Evolutionary conservation across 1,140 invertebrate species (phyloP), one percentile per base, ranked within the genome.

Genomic region (Platyscapa corneri): DNA sequence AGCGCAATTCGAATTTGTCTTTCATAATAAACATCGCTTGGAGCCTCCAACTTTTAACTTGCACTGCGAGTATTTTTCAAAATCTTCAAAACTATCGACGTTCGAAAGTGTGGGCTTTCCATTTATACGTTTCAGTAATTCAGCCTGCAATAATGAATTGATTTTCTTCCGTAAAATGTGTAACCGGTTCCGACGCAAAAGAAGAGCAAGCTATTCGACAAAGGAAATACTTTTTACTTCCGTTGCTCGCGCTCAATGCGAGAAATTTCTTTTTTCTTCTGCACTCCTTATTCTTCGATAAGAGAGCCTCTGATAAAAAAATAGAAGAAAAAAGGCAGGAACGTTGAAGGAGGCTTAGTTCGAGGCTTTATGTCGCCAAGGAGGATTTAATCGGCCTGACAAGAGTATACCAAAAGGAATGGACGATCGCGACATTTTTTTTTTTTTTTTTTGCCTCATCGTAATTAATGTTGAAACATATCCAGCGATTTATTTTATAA

Each of bases 401-500:
- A 46, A 46, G 12, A 7, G 42, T 46, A 46, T 46, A 46, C 42
- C 42, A 7, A 12, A 12, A 46, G 42, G 42, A 46, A 46, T 46
- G 42, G 42, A 46, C 42, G 42, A 46, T 46, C 42, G 42, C 42
- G 42, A 12, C 42, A 46, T 46, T 46, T 46, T 46, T 46, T 46
- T 46, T 12, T n/a, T n/a, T n/a, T n/a, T n/a, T n/a, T n/a, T n/a
- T n/a, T n/a, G n/a, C 12, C 42, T 12, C 42, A 46, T 27, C 79
- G 39, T 72, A 53, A 34, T 82, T 72, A 42, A 82, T 82, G 65
- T 65, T 82, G 65, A 70, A 82, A 72, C 65, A 82, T 82, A 82
- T 82, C 46, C 65, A 32, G 65, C 34, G 46, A 72, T 82, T 82
- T 82, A 82, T 82, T 72, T 82, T 72, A 82, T 72, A 72, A 72